Evolutionary conservation across 1,140 invertebrate species (phyloP), one percentile per base, ranked within the genome.

Genomic region (Euborellia annulipes): DNA sequence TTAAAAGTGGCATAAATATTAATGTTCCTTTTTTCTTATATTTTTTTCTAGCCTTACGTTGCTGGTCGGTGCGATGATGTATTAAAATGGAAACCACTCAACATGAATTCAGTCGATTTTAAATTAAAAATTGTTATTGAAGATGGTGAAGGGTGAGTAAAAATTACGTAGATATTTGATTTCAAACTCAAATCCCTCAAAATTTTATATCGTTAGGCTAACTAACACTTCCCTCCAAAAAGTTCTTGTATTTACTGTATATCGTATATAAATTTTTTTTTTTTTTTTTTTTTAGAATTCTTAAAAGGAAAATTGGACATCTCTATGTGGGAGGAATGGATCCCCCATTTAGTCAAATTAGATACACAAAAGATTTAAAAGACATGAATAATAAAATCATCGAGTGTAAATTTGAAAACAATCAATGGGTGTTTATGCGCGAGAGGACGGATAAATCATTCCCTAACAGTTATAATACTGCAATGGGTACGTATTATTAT

Each of bases 41-140:
- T 47, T 53, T 51, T 46, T 52, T 72, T 73, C 16, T 63, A 91
- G 75, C 75, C 79, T 0, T 98, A 98, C 61, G 64, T 69, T n/a
- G 57, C 79, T 23, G 95, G 95, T 1, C 66, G 72, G 9, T 93
- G 84, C 60, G 60, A 68, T n/a, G 72, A 79, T 36, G 85, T 96
- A 0, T 63, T 99, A 2, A 99, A 99, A 64, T 99, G 96, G 96
- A 99, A 99, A 66, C 95, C 95, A 0, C 69, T 78, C 3, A 72
- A 79, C 27, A 70, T 90, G 55, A 98, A 98, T 66, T 95, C 93
- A 2, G 80, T 99, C 1, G 96, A 99, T 66, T 99, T 99, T 62
- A 78, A 73, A 55, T 62, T 98, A 13, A 82, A 85, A 63, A 84
- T 98, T 39, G 71, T 71, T 0, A 78, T 63, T 20, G 77, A 85